Conservation (phyloP, 2,113 vertebrate genomes). For the Brachyhypopomus occidentalis region DNA sequence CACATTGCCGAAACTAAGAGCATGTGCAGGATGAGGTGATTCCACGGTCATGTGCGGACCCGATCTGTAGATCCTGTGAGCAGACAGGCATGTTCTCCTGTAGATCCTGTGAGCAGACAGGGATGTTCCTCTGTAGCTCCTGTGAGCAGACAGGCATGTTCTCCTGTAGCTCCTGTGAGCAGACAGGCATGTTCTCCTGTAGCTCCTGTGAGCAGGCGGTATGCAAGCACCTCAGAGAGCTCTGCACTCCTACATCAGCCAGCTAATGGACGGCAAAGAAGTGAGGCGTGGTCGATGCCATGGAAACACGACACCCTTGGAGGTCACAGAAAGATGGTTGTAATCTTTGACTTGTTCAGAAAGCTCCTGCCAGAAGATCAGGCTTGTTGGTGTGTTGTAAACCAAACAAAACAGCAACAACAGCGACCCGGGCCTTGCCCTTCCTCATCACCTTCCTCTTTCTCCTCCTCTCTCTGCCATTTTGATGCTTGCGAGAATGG, state of each 20-base stretch:
- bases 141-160: too few species aligned
- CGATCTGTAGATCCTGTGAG: too few species aligned
- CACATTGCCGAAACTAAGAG: not conserved
- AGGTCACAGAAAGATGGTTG: slow-evolving; percentile 11
- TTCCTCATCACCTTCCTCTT: not conserved
- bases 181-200: not conserved
- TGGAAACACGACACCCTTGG: slow-evolving; percentile 10
- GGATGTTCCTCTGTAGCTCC: too few species aligned
- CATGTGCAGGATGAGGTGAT: not conserved
- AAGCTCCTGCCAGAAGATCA: slow-evolving; percentile 3
- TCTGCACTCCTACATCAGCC: not conserved
- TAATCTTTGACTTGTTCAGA: slow-evolving; percentile 13
- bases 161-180: too few species aligned
- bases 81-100: too few species aligned
- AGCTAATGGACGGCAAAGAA: not conserved
- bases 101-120: too few species aligned
- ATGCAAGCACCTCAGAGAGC: not conserved
- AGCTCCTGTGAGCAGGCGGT: not conserved
- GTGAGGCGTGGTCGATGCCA: not conserved
- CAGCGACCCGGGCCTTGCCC: too few species aligned
- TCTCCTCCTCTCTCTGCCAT: not conserved
- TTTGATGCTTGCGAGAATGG: slow-evolving; percentile 27
- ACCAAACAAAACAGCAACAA: slow-evolving; percentile 31
- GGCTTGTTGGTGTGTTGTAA: slow-evolving; percentile 21
- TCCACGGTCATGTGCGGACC: not conserved